A percentile compares a stretch with the other conserved stretches of the same genome.
Conservation (phyloP, 1,140 invertebrate genomes). For the Heliconius nattereri region DNA sequence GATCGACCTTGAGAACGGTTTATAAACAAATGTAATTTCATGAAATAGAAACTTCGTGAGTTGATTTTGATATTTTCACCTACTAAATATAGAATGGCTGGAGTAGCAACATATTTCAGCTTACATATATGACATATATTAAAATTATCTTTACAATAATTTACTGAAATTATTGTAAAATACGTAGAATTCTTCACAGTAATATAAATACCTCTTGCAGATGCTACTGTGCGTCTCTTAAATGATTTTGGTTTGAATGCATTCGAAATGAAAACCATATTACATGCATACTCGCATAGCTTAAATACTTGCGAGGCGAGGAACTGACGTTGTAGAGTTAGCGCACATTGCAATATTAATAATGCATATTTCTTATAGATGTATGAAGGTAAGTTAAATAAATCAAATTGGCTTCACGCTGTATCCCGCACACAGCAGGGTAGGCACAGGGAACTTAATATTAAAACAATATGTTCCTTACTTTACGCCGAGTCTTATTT, state of each 20-base stretch:
- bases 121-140: background rate
- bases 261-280: constrained; percentile 27
- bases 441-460: no score
- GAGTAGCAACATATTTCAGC: no score
- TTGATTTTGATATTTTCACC: background rate
- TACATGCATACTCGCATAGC: constrained; percentile 22
- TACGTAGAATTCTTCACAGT: constrained; percentile 37
- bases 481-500: no score
- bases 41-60: background rate
- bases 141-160: background rate
- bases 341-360: background rate
- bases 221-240: constrained; percentile 21
- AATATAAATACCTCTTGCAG: constrained; percentile 44
- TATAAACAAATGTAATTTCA: no score
- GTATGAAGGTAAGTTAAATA: no score
- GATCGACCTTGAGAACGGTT: no score
- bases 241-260: constrained; percentile 29
- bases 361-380: no score
- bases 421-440: no score
- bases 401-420: no score
- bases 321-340: background rate
- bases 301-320: background rate
- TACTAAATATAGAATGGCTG: background rate
- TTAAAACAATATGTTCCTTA: no score
- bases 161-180: background rate